Base-by-base conservation (phyloP, 2,888 invertebrate genomes). In the Lasioglossum pauxillum region DNA sequence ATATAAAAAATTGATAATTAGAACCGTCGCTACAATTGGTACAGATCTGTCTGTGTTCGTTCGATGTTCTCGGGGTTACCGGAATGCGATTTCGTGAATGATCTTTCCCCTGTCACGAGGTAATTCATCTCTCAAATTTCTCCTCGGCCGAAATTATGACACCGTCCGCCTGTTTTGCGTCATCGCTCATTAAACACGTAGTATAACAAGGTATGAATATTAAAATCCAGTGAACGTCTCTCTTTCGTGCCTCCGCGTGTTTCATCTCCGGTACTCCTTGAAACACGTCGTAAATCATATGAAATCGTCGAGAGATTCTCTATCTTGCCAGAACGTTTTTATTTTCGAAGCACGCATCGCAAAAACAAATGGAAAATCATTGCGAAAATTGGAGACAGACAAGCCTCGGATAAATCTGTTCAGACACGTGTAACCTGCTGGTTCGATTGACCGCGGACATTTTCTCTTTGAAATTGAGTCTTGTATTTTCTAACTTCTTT, bases 191-290 rank as follows among this genome's bases (percentile, higher is more conserved):
- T 79, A 77, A 81, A 64, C 75, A 7, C 69, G 57, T 64, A 82
- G 75, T 67, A 78, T 44, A 73, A 78, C 35, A 60, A 71, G 49
- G 14, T 60, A 78, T 74, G 85, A 78, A 86, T 86, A 81, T 84
- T 84, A 71, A 78, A 35, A 77, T 44, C 38, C 46, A 23, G 41
- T 78, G 73, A 74, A 82, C 67, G 67, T 64, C 46, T 27, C 14
- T 16, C 35, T 57, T 27, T 41, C 72, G 35, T 14, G 69, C 10
- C 57, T 16, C 8, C 35, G 27, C 16, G 12, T 23, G 44, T 77
- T 44, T 44, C 71, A 41, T 74, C 73, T 74, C 49, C 73, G 31
- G 46, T 7, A n/a, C 12, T 23, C 31, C 44, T 64, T 31, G 64
- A 67, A 31, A 31, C n/a, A 49, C 57, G 44, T 23, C 31, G 35